Evolutionary conservation across 2,797 vertebrate species (phyloP).

Genomic region (Rousettus madagascariensis): DNA sequence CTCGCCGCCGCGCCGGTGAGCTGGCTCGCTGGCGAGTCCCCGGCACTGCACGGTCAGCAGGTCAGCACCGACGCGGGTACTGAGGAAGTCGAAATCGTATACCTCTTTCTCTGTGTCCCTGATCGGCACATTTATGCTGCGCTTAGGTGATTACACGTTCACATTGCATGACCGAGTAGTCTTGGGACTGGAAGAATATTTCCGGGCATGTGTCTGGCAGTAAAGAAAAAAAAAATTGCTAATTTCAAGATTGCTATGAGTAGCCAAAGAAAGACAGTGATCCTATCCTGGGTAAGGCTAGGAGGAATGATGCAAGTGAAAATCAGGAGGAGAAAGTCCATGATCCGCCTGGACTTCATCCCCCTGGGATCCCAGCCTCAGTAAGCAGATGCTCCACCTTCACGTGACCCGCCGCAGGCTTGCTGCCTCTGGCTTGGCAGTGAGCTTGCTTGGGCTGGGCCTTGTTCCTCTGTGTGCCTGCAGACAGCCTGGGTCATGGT

Average conservation of each 20-base stretch:
- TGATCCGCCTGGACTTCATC: accelerated
- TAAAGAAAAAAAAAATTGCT: background rate
- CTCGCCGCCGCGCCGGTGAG: background rate
- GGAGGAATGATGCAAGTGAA: background rate
- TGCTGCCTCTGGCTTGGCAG: background rate
- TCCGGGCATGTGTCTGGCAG: background rate
- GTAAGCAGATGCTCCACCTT: background rate
- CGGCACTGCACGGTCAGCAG: background rate
- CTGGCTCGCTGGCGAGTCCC: background rate
- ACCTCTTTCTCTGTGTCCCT: background rate
- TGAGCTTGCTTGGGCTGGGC: background rate
- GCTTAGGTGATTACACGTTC: background rate
- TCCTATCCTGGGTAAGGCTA: no score
- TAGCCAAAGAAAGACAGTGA: conserved; percentile 1
- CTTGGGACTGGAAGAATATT: conserved; percentile 3
- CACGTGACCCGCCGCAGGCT: background rate
- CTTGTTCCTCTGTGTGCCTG: no score
- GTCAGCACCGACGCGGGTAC: background rate
- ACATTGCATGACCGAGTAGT: background rate
- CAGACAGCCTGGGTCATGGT: background rate
- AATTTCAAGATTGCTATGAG: background rate
- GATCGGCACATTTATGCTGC: background rate
- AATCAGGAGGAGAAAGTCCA: background rate
- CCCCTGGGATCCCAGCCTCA: background rate
- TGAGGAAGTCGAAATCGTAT: background rate